A percentile compares a stretch with the other conserved stretches of the same genome.
Conservation (phyloP, 2,888 invertebrate species). For the Frankliniella intonsa region DNA sequence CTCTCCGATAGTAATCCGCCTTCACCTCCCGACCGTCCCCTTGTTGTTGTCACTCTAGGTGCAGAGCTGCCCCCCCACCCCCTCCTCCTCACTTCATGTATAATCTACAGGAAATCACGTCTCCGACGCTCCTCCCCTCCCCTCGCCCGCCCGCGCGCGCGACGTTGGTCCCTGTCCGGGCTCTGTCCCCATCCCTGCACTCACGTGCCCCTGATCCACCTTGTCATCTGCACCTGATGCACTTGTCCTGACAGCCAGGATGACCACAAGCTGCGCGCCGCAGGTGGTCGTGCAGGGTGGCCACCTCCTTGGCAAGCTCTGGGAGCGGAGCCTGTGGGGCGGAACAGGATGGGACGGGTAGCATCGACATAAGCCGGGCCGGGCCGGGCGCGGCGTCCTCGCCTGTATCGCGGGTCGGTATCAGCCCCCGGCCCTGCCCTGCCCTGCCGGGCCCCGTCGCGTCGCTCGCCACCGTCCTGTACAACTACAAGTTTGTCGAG, state of each 20-base stretch:
- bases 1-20: neutral
- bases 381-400: too few relatives aligned
- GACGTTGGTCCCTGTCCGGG: neutral
- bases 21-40: neutral
- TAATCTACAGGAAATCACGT: constrained; percentile 6
- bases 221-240: constrained; percentile 1
- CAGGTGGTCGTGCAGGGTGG: too few relatives aligned
- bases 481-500: too few relatives aligned
- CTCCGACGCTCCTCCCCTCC: neutral
- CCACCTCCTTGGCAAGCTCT: too few relatives aligned
- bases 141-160: neutral
- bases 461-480: too few relatives aligned
- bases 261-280: too few relatives aligned
- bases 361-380: too few relatives aligned
- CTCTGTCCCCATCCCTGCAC: neutral
- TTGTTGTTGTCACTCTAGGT: neutral
- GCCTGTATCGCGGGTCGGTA: too few relatives aligned
- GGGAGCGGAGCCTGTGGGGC: too few relatives aligned
- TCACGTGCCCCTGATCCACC: neutral
- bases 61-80: neutral
- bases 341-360: too few relatives aligned
- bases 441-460: too few relatives aligned
- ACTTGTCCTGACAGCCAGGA: neutral
- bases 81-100: neutral
- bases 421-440: too few relatives aligned